phyloP scores from a whole-genome alignment of 2,113 vertebrate genomes.

The Petaurus breviceps region DNA sequence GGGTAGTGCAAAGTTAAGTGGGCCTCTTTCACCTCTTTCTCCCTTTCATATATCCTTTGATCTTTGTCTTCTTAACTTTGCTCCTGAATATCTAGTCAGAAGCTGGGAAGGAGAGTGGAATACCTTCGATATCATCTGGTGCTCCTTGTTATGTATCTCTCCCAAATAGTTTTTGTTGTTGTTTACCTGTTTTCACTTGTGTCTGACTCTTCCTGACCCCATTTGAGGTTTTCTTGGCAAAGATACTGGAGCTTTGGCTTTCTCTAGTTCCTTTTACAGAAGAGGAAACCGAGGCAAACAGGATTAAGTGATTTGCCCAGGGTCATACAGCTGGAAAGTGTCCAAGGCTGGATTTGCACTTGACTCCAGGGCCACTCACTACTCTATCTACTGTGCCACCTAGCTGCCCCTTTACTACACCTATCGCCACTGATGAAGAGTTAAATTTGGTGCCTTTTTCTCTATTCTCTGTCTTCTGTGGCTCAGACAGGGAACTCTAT shows the following conservation, averaged over 20 bases:
- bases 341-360: background rate
- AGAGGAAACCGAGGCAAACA: background rate
- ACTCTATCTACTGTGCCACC: background rate
- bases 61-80: background rate
- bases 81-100: background rate
- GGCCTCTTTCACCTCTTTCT: background rate
- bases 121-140: background rate
- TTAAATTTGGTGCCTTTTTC: slow-evolving; percentile 43
- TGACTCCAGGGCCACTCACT: background rate
- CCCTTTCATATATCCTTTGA: slow-evolving; percentile 13
- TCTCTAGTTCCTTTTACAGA: background rate
- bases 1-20: background rate
- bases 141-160: background rate
- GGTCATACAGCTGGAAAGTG: background rate
- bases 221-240: background rate
- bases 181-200: background rate
- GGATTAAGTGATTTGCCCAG: background rate
- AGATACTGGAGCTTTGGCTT: background rate
- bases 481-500: slow-evolving; percentile 63
- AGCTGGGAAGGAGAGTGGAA: background rate
- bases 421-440: slow-evolving; percentile 13
- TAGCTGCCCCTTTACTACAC: background rate
- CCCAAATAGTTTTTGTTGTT: background rate
- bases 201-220: background rate
- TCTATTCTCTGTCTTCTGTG: slow-evolving; percentile 44